A percentile compares a stretch with the other conserved stretches of the same genome.
phyloP scores from a whole-genome alignment of 1,140 invertebrate species.

The Polyergus mexicanus region DNA sequence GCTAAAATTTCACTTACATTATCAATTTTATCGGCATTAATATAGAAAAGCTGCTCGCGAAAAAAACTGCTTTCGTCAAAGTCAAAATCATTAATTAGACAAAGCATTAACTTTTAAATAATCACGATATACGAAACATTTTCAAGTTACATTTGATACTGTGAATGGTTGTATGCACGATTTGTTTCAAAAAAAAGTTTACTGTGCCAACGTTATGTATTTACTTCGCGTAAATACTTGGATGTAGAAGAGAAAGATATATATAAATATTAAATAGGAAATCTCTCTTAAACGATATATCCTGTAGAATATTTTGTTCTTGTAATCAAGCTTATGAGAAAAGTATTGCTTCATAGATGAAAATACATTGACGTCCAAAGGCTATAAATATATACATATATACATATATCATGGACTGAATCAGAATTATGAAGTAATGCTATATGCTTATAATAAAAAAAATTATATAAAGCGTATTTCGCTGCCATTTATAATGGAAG shows the following conservation, averaged over 20 bases:
- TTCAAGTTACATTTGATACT: conserved; percentile 40
- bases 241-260: not conserved
- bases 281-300: conserved; percentile 42
- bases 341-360: conserved; percentile 51
- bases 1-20: not conserved
- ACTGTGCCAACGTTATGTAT: conserved; percentile 50
- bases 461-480: conserved; percentile 53
- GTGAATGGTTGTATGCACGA: conserved; percentile 14
- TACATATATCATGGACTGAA: conserved; percentile 24
- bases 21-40: conserved; percentile 5
- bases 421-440: conserved; percentile 42
- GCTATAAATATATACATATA: conserved; percentile 23
- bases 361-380: conserved; percentile 47
- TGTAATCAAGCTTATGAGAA: conserved; percentile 43
- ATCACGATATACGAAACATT: conserved; percentile 11
- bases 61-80: conserved; percentile 13
- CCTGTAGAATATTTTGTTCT: conserved; percentile 52
- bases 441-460: conserved; percentile 52
- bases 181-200: conserved; percentile 43
- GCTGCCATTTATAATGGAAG: conserved; percentile 67
- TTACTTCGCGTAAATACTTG: conserved; percentile 19
- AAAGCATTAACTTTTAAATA: conserved; percentile 13
- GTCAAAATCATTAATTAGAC: conserved; percentile 23
- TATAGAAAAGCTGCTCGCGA: conserved; percentile 7
- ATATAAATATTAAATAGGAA: conserved; percentile 27